Conservation (phyloP, 2,797 vertebrate species). For the Nasua narica region DNA sequence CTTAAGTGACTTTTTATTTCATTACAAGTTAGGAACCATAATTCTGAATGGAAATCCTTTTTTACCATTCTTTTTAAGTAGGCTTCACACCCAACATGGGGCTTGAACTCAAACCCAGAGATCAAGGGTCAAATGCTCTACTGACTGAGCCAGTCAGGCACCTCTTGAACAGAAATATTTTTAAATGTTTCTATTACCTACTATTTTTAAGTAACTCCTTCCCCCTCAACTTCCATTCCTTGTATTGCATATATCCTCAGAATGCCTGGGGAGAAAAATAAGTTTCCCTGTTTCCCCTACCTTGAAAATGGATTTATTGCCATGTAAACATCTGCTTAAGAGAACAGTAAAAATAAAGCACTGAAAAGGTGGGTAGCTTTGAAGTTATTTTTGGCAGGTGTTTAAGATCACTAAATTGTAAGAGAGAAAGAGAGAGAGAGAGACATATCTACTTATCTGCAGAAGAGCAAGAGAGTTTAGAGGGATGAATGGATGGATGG, state of each 20-base stretch:
- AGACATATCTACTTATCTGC: not conserved
- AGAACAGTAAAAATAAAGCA: slow-evolving; percentile 55
- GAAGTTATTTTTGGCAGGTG: slow-evolving; percentile 62
- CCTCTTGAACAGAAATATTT: not conserved
- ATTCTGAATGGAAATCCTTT: not conserved
- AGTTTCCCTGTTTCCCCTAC: slow-evolving; percentile 50
- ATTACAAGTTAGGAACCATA: not conserved
- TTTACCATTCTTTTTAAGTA: not conserved
- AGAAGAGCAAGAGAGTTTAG: not conserved
- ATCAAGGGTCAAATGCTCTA: not conserved
- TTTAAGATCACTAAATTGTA: slow-evolving; percentile 58
- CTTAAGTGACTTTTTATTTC: not conserved
- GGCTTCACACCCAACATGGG: not conserved
- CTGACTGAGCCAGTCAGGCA: not conserved
- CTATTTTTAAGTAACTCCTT: not conserved
- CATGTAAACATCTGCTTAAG: slow-evolving; percentile 65
- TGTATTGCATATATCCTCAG: slow-evolving; percentile 18
- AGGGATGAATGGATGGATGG: not conserved
- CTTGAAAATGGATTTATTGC: slow-evolving; percentile 66
- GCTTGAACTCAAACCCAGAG: not conserved
- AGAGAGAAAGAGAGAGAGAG: not conserved
- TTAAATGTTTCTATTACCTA: not conserved
- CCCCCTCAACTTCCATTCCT: not conserved
- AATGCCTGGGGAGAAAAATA: slow-evolving; percentile 47
- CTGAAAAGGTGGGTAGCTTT: slow-evolving; percentile 11